phyloP scores from a whole-genome alignment of 2,113 vertebrate genomes.

The Campylomormyrus numenius region DNA sequence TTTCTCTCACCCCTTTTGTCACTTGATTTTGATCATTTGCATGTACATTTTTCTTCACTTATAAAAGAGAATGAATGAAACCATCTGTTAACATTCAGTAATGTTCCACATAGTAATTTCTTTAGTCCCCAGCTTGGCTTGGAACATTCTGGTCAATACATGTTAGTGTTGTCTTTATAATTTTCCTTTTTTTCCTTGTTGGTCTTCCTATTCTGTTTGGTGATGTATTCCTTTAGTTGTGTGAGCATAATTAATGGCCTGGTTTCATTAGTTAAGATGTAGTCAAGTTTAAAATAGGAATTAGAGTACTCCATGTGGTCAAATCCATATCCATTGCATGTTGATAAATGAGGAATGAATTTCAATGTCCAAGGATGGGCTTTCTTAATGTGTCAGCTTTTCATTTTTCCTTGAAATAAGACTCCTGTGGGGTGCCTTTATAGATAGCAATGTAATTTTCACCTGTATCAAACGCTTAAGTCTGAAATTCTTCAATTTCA shows the following conservation, averaged over 20 bases:
- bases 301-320: background rate
- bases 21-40: background rate
- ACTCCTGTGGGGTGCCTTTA: background rate
- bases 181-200: background rate
- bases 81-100: background rate
- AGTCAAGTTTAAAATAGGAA: background rate
- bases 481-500: background rate
- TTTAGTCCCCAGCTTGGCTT: background rate
- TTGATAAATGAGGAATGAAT: background rate
- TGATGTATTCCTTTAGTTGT: background rate
- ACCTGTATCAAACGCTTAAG: background rate
- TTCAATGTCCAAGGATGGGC: background rate
- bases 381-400: background rate
- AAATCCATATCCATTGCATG: background rate
- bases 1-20: background rate
- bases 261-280: background rate
- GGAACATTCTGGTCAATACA: background rate
- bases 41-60: background rate
- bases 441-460: background rate
- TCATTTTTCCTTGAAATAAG: background rate
- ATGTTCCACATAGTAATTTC: background rate
- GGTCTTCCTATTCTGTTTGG: background rate
- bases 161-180: background rate
- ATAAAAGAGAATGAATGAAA: background rate
- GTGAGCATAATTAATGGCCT: background rate